Conservation (phyloP, 2,113 vertebrate genomes). For the Toxostoma redivivum region DNA sequence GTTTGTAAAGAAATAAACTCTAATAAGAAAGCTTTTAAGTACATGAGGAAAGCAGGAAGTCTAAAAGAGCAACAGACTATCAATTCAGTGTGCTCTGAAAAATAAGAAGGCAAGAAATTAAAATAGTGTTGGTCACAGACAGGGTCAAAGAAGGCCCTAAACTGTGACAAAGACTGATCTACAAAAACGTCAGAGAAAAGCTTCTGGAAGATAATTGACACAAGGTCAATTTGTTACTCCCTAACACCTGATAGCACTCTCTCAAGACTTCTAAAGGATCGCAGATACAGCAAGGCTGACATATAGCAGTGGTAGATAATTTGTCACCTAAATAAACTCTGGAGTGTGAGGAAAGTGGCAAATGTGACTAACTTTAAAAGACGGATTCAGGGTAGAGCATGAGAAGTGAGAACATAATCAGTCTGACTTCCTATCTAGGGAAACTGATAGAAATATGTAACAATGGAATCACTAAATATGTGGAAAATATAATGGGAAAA, state of each 20-base stretch:
- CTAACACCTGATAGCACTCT: neutral
- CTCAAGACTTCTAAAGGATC: neutral
- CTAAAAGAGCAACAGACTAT: neutral
- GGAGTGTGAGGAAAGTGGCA: neutral
- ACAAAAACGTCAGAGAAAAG: neutral
- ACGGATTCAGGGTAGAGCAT: neutral
- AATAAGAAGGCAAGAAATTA: neutral
- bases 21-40: neutral
- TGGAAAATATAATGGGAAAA: neutral
- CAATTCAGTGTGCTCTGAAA: neutral
- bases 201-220: neutral
- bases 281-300: neutral
- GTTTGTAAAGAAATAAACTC: neutral
- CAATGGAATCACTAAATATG: neutral
- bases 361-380: neutral
- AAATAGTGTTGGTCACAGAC: neutral
- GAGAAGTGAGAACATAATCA: neutral
- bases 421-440: neutral
- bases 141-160: neutral
- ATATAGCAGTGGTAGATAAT: neutral
- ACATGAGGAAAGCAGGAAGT: neutral
- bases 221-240: neutral
- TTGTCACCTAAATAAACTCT: neutral
- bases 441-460: neutral
- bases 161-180: neutral